Base-by-base conservation (phyloP, 2,113 vertebrate species). In the Vulpes vulpes region DNA sequence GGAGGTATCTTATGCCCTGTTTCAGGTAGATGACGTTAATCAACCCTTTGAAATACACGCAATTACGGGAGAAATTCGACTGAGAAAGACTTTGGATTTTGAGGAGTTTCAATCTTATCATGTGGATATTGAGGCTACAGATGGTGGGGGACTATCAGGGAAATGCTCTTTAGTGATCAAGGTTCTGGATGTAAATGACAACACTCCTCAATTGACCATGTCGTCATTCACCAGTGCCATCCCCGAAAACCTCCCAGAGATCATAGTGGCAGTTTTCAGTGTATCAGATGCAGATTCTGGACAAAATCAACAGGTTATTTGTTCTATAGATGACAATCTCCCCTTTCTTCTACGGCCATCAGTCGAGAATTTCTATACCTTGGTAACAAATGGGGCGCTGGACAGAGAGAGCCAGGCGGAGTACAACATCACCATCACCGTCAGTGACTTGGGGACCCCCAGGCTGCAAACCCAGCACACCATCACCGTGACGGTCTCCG, bases 221-320 rank as follows among this genome's bases (percentile, higher is more conserved):
- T 99, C 99, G 2, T 99, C 98, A 2, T 89, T 91, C 14, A 97
- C 90, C 0, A 35, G 95, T 8, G 96, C 98, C 4, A 93, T 99
- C 60, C 97, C 98, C 51, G 99, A 99, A 96, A 98, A 99, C 60
- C 93, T 98, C 67, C 97, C 98, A 79, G 99, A 99, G n/a, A 98
- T 98, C 15, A 98, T 98, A 98, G 98, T 99, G 35, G 99, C 99
- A 86, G 96, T 99, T 23, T 98, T 99, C 79, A 99, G 99, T 65
- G 97, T 99, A 27, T 99, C 98, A 23, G 99, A 99, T 74, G 85
- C 97, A 82, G 99, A 99, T 96, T 99, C 98, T 8, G 98, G 94
- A 53, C 35, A 82, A n/a, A 98, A 98, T 60, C 95, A 97, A 38
- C 89, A 97, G 32, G 88, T 98, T 57, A 43, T 69, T 43, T 98